phyloP scores from a whole-genome alignment of 2,797 vertebrate species.

The Odontamblyopus lacepedii region DNA sequence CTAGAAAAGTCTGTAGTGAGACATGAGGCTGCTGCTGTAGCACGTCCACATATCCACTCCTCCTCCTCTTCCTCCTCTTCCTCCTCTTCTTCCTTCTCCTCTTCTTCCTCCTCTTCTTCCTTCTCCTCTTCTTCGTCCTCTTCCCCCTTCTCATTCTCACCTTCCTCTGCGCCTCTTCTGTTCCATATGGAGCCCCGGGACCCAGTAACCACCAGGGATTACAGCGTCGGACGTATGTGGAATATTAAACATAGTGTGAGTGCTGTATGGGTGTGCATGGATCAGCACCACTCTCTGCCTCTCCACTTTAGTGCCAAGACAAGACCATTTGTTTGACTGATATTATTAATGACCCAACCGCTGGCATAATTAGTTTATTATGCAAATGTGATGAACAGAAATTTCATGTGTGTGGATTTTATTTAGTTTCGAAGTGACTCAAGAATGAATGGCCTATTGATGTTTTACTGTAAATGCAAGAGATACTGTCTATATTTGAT shows the following conservation, averaged over 20 bases:
- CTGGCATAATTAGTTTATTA: slow-evolving; percentile 62
- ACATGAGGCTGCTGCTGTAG: slow-evolving; percentile 33
- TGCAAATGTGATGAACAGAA: slow-evolving; percentile 59
- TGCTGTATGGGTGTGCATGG: slow-evolving; percentile 40
- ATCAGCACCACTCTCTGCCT: slow-evolving; percentile 34
- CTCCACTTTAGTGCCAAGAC: slow-evolving; percentile 51
- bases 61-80: not conserved
- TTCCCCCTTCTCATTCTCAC: not conserved
- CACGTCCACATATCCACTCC: slow-evolving; percentile 33
- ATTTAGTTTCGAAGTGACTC: slow-evolving; percentile 44
- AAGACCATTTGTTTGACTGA: slow-evolving; percentile 61
- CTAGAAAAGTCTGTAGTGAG: slow-evolving; percentile 20
- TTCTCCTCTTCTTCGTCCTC: no score
- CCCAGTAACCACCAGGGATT: slow-evolving; percentile 44
- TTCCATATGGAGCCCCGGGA: slow-evolving; percentile 36
- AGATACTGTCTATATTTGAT: slow-evolving; percentile 29
- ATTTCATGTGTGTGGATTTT: slow-evolving; percentile 47
- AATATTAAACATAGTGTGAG: slow-evolving; percentile 56
- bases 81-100: not conserved
- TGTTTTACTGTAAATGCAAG: slow-evolving; percentile 40
- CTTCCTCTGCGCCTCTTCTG: slow-evolving; percentile 16
- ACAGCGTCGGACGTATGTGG: slow-evolving; percentile 48
- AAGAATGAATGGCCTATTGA: slow-evolving; percentile 45
- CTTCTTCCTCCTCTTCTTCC: not conserved
- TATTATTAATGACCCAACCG: slow-evolving; percentile 68